A percentile compares a stretch with the other conserved stretches of the same genome.
Evolutionary conservation across 2,888 invertebrate genomes (phyloP).

Genomic region (Tryphoninae sp.): DNA sequence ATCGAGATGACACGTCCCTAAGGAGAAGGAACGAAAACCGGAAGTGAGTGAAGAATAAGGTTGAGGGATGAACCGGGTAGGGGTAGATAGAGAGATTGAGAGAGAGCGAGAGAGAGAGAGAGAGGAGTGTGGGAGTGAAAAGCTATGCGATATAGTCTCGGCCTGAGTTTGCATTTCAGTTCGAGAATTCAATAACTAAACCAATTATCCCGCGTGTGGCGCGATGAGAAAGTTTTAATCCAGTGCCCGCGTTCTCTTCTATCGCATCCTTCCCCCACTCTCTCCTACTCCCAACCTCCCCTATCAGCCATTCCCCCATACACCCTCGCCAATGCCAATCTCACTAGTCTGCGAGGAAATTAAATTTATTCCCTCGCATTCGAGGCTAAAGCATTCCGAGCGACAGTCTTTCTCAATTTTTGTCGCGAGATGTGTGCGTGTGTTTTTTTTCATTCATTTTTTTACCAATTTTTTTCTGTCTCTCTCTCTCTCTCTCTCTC

Average conservation of each 20-base stretch:
- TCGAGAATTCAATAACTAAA: slow-evolving; percentile 76
- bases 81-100: background rate
- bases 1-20: slow-evolving; percentile 13
- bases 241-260: slow-evolving; percentile 56
- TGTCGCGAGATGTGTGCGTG: slow-evolving; percentile 6
- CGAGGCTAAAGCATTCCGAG: slow-evolving; percentile 16
- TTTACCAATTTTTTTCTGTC: background rate
- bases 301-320: slow-evolving; percentile 28
- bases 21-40: background rate
- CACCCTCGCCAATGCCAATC: slow-evolving; percentile 16
- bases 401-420: slow-evolving; percentile 33
- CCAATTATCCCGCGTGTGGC: slow-evolving; percentile 73
- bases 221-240: slow-evolving; percentile 77
- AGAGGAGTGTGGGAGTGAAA: slow-evolving; percentile 49
- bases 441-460: too few species aligned
- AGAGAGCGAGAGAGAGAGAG: slow-evolving; percentile 42
- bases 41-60: too few species aligned
- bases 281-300: slow-evolving; percentile 46
- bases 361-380: slow-evolving; percentile 70
- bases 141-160: slow-evolving; percentile 62
- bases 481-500: slow-evolving; percentile 1
- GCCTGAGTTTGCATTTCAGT: slow-evolving; percentile 70
- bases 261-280: slow-evolving; percentile 31
- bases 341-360: slow-evolving; percentile 56
- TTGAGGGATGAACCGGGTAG: slow-evolving; percentile 23